Evolutionary conservation across 1,140 invertebrate genomes (phyloP).

Genomic region (Diabrotica virgifera): DNA sequence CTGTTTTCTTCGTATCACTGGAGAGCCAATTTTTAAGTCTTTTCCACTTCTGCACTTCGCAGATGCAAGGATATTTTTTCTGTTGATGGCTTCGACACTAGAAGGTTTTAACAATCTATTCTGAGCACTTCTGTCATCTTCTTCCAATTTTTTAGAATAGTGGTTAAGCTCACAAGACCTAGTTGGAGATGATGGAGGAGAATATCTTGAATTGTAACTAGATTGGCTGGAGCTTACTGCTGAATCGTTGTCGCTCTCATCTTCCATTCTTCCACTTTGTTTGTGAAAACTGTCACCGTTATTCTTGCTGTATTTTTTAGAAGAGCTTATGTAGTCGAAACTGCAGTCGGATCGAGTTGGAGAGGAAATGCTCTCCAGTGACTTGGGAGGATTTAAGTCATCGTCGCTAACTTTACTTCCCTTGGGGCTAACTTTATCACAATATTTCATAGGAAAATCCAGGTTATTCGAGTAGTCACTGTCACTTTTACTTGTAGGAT

Average conservation of each 20-base stretch:
- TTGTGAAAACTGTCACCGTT: constrained; percentile 9
- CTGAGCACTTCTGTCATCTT: constrained; percentile 56
- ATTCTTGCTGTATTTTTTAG: constrained; percentile 28
- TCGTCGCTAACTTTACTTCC: constrained; percentile 24
- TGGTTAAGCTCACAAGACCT: constrained; percentile 28
- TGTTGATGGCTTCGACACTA: constrained; percentile 76
- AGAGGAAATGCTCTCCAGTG: constrained; percentile 60
- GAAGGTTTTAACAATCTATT: constrained; percentile 68
- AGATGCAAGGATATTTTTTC: constrained; percentile 83
- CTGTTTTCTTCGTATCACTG: constrained; percentile 65
- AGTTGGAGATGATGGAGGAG: constrained; percentile 57
- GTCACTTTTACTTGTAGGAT: constrained; percentile 51
- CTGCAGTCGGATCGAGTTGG: constrained; percentile 56
- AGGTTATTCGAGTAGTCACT: constrained; percentile 36
- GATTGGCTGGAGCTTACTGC: constrained; percentile 75
- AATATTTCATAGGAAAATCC: constrained; percentile 26
- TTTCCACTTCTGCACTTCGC: constrained; percentile 78
- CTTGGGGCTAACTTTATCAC: constrained; percentile 21
- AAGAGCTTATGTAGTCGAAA: constrained; percentile 51
- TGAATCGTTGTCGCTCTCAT: constrained; percentile 83
- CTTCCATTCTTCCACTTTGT: constrained; percentile 46
- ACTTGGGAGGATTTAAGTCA: constrained; percentile 51
- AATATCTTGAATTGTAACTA: constrained; percentile 69
- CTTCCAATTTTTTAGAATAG: constrained; percentile 54
- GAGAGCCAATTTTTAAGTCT: constrained; percentile 64